Evolutionary conservation across 1,140 invertebrate genomes (phyloP), one percentile per base, ranked within the genome.

Genomic region (Argopecten irradians): DNA sequence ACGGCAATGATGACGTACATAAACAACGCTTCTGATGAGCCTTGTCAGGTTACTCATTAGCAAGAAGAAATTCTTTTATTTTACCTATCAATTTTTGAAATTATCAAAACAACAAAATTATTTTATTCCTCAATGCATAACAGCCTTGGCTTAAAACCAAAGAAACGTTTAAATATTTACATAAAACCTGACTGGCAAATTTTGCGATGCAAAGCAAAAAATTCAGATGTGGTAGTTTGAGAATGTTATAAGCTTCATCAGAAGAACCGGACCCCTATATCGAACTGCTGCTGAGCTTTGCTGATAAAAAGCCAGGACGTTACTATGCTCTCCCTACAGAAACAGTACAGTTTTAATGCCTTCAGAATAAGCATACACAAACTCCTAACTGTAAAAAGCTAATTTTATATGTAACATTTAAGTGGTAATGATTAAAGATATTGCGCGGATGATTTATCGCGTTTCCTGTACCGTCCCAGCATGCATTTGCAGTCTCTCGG

Each of bases 381-480:
- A 39, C 36, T 39, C 13, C 16, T 3, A 28, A 28, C 55, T 16
- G 55, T 71, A 71, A 71, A 71, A 46, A 71, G 22, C 55, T 71
- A 71, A 71, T 71, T 71, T 71, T 71, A 71, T 28, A 71, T 28
- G 55, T 71, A 71, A 71, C 55, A 71, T 71, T 71, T 71, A 71
- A 71, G 55, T 71, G 55, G 55, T 71, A 22, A 71, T 71, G 55
- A 71, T 71, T 71, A 71, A 39, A n/a, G 55, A 71, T 71, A 71
- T 71, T 71, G 22, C 22, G 8, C n/a, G 55, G 55, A 71, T 71
- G 55, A 71, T 71, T 71, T 71, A 71, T 71, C 55, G n/a, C 55
- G 16, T 71, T 71, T 71, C 55, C 55, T 71, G 55, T 71, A n/a
- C 55, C 11, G n/a, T 71, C 55, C 55, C 55, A 71, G 55, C 55